Percentiles rank a stretch among this genome's conserved stretches.
These are phyloP conservation scores for Zaprionus lineosus DNA, from an alignment of 2,888 invertebrate genomes.

Conservation along the genomic window DNA sequence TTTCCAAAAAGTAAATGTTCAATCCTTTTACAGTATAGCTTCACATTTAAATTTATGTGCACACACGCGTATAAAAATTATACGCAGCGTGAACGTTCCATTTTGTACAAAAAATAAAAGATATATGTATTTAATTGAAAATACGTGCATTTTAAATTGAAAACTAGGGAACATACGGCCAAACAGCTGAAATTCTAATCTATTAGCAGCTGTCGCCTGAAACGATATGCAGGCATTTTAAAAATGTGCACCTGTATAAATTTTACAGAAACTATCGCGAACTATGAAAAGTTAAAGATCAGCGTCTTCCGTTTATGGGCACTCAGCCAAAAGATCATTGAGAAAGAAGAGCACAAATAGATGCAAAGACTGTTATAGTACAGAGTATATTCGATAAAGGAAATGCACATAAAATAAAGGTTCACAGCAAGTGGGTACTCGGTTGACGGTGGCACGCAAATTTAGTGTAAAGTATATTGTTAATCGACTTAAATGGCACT, in stretches of 20 bases:
- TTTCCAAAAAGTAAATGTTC: slow-evolving; percentile 34
- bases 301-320: slow-evolving; percentile 49
- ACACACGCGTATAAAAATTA: slow-evolving; percentile 9
- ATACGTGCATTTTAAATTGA: slow-evolving; percentile 60
- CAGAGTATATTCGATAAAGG: not conserved
- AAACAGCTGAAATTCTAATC: slow-evolving; percentile 54
- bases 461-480: too few species aligned
- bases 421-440: too few species aligned
- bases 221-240: slow-evolving; percentile 48
- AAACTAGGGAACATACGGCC: slow-evolving; percentile 21
- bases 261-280: slow-evolving; percentile 9
- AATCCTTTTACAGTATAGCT: slow-evolving; percentile 31
- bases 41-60: slow-evolving; percentile 7
- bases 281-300: slow-evolving; percentile 24
- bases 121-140: slow-evolving; percentile 40
- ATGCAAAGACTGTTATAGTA: not conserved
- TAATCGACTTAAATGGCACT: too few species aligned
- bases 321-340: slow-evolving; percentile 42
- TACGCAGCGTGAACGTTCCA: slow-evolving; percentile 53
- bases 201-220: slow-evolving; percentile 67
- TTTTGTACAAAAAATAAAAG: slow-evolving; percentile 47
- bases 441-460: too few species aligned
- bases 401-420: too few species aligned
- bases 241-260: slow-evolving; percentile 62
- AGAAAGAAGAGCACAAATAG: not conserved